Evolutionary conservation across 2,888 invertebrate genomes (phyloP).

Genomic region (Epirrita christyi): DNA sequence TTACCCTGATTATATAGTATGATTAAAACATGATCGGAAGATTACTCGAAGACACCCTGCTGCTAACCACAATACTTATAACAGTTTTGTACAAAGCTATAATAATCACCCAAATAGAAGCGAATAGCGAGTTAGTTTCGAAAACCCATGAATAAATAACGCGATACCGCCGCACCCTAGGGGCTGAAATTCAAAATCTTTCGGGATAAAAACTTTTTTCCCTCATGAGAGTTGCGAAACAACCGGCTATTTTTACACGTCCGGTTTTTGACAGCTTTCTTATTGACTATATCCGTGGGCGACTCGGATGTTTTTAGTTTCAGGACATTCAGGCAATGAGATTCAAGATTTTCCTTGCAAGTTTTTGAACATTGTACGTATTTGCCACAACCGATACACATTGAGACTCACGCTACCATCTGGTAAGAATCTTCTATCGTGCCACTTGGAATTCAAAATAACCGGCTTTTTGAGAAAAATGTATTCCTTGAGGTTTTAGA

Average conservation of each 20-base stretch:
- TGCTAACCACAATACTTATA: constrained; percentile 28
- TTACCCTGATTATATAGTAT: no score
- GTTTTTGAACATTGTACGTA: no score
- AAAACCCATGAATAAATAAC: constrained; percentile 79
- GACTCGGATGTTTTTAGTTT: no score
- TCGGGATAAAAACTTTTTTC: constrained; percentile 75
- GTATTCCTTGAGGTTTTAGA: no score
- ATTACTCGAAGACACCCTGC: constrained; percentile 1
- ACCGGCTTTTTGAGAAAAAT: no score
- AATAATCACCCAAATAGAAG: constrained; percentile 52
- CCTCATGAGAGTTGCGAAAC: constrained; percentile 31
- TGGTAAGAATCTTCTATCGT: no score
- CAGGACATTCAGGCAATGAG: no score
- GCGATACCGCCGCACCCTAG: constrained; percentile 61
- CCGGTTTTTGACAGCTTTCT: not conserved
- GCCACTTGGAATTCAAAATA: no score
- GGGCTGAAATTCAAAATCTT: constrained; percentile 74
- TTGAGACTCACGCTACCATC: no score
- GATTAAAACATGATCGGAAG: not conserved
- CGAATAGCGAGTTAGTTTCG: constrained; percentile 51
- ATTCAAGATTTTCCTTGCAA: no score
- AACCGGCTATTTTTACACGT: constrained; percentile 4
- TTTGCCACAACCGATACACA: no score
- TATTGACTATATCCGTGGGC: no score
- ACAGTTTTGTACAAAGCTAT: constrained; percentile 37